Percentiles rank a stretch among this genome's conserved stretches.
These are phyloP conservation scores for Chaetorhynchus papuensis DNA, from an alignment of 2,113 vertebrate genomes.

Conservation along the genomic window DNA sequence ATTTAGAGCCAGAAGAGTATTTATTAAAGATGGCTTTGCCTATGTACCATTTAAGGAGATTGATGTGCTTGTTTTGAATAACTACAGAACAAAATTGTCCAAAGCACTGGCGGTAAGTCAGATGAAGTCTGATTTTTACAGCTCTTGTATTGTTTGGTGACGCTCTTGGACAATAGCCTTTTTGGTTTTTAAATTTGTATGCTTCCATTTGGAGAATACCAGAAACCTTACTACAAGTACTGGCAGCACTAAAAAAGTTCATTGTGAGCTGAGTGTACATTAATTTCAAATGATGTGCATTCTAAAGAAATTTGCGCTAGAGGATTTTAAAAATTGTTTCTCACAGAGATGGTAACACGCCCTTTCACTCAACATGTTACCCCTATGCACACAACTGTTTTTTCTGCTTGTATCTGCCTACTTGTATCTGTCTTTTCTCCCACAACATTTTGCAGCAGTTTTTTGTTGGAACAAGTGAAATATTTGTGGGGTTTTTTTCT, in stretches of 20 bases:
- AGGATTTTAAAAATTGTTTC: not conserved
- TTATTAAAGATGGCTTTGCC: constrained; percentile 83
- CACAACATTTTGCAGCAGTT: not conserved
- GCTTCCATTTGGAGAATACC: not conserved
- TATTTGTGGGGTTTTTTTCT: not conserved
- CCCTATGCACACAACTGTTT: not conserved
- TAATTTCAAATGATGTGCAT: not conserved
- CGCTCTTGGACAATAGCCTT: not conserved
- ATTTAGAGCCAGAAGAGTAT: constrained; percentile 87
- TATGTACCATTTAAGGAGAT: constrained; percentile 91
- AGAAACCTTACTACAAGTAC: not conserved
- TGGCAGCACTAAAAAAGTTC: not conserved
- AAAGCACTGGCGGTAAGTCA: constrained; percentile 93
- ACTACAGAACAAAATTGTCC: constrained; percentile 88
- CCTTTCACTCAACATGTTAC: not conserved
- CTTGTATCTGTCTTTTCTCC: fast-evolving
- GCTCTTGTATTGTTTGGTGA: not conserved
- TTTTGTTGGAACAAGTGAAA: not conserved
- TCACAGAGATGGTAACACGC: not conserved
- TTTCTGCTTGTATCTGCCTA: fast-evolving
- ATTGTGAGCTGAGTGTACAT: not conserved
- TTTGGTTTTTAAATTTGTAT: not conserved
- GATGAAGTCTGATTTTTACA: not conserved
- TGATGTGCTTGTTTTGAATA: constrained; percentile 85
- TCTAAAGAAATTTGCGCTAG: not conserved